Evolutionary conservation across 53 echinoderm and acorn worm species (phyloP).

Genomic region (Arbacia lixula): DNA sequence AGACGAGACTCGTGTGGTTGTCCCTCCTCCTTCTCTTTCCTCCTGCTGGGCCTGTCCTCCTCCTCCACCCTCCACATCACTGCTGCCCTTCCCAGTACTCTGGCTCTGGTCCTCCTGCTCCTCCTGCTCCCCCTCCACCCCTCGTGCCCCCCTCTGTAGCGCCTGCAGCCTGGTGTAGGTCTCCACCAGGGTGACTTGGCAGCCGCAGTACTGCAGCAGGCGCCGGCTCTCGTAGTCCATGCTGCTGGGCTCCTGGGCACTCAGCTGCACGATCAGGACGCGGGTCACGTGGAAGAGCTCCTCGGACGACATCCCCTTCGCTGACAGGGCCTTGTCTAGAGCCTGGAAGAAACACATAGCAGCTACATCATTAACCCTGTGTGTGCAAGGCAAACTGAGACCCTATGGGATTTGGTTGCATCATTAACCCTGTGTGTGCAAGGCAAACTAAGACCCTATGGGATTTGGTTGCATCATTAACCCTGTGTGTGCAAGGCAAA

Average conservation of each 20-base stretch:
- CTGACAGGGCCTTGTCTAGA: conserved; percentile 87
- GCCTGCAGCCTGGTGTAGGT: conserved; percentile 76
- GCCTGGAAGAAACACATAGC: too few species aligned
- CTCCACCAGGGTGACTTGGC: conserved; percentile 80
- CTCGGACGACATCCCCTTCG: conserved; percentile 77
- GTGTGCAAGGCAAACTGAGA: too few species aligned
- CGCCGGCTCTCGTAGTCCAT: conserved; percentile 93
- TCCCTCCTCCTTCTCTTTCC: background rate
- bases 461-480: too few species aligned
- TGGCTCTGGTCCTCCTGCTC: conserved; percentile 2
- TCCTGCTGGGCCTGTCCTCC: background rate
- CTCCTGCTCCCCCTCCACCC: conserved; percentile 17
- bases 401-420: too few species aligned
- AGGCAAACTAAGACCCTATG: background rate
- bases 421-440: too few species aligned
- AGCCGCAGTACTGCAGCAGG: conserved; percentile 87
- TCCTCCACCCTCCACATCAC: background rate
- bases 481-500: too few species aligned
- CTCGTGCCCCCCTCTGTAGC: conserved; percentile 51
- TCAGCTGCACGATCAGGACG: conserved; percentile 60
- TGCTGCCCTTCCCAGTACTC: background rate
- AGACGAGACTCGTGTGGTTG: background rate
- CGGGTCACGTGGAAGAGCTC: conserved; percentile 72
- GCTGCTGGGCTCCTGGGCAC: conserved; percentile 69
- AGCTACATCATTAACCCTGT: too few species aligned